These are phyloP conservation scores for Anarrhichthys ocellatus DNA, from an alignment of 2,113 vertebrate genomes.

Conservation along the genomic window DNA sequence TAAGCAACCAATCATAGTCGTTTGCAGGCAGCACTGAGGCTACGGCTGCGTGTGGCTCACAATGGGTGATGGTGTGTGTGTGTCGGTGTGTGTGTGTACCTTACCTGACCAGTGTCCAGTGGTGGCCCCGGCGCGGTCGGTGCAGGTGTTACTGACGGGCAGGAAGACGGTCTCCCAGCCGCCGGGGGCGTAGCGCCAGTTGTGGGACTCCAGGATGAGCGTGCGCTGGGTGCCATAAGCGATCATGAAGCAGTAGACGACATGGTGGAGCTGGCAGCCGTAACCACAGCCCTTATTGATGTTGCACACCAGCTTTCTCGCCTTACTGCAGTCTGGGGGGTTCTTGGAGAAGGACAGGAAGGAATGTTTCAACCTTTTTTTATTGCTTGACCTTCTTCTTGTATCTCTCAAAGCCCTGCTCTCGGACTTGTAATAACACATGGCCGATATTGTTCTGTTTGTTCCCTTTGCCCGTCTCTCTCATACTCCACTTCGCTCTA, in stretches of 20 bases:
- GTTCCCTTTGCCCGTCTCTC: conserved; percentile 25
- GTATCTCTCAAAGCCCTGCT: conserved; percentile 51
- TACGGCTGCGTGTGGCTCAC: background rate
- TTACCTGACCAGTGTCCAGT: conserved; percentile 98
- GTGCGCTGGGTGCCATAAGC: conserved; percentile 96
- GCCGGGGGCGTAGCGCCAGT: conserved; percentile 96
- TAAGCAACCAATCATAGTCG: conserved; percentile 8
- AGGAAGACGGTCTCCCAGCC: conserved; percentile 99
- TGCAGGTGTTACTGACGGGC: conserved; percentile 96
- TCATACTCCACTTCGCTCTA: conserved; percentile 18
- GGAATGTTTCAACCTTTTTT: conserved; percentile 54
- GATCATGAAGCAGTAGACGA: conserved; percentile 99
- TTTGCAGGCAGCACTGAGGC: background rate
- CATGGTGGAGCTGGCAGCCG: conserved; percentile 98
- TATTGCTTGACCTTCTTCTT: conserved; percentile 69
- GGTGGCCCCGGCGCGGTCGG: conserved; percentile 89
- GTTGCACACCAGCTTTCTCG: conserved; percentile 96
- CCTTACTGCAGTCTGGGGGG: conserved; percentile 96
- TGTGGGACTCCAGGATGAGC: conserved; percentile 96
- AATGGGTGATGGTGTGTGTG: background rate
- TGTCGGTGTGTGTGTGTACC: background rate
- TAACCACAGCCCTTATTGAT: conserved; percentile 99
- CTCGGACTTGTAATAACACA: conserved; percentile 68
- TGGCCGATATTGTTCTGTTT: conserved; percentile 62
- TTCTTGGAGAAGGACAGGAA: conserved; percentile 83